phyloP scores from a whole-genome alignment of 2,888 invertebrate species.

The Drosophila helvetica region DNA sequence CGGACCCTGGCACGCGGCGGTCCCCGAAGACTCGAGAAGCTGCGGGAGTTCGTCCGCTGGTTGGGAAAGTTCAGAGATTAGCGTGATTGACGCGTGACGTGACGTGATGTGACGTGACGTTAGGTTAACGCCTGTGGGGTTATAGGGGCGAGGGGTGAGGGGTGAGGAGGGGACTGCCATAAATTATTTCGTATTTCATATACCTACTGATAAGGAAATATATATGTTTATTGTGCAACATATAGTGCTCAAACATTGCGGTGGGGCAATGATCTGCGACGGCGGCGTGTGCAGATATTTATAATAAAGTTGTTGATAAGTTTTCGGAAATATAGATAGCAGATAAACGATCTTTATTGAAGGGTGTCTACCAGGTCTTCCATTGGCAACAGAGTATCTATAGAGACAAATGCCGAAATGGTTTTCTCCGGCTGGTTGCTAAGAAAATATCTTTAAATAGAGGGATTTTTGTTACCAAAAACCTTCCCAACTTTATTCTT shows the following conservation, averaged over 20 bases:
- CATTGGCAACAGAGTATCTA: not conserved
- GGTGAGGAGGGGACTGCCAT: not conserved
- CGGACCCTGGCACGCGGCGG: constrained; percentile 47
- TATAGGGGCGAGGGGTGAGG: not conserved
- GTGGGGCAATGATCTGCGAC: not conserved
- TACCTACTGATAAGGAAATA: constrained; percentile 17
- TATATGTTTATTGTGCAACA: not conserved
- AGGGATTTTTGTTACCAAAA: no score
- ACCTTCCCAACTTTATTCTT: no score
- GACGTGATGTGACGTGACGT: no score
- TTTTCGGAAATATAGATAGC: not conserved
- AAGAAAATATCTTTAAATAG: no score
- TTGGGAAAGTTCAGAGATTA: constrained; percentile 43
- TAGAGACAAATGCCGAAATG: no score
- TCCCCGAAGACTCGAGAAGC: constrained; percentile 44
- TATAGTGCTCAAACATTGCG: not conserved
- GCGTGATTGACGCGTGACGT: not conserved
- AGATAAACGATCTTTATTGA: not conserved
- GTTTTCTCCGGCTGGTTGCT: no score
- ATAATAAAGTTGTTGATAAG: not conserved
- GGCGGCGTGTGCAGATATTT: not conserved
- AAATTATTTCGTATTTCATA: no score
- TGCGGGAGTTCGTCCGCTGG: constrained; percentile 59
- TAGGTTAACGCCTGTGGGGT: not conserved
- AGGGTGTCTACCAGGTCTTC: not conserved